These are phyloP conservation scores for Coturnix japonica DNA, from an alignment of 2,113 vertebrate species.

Conservation along the genomic window DNA sequence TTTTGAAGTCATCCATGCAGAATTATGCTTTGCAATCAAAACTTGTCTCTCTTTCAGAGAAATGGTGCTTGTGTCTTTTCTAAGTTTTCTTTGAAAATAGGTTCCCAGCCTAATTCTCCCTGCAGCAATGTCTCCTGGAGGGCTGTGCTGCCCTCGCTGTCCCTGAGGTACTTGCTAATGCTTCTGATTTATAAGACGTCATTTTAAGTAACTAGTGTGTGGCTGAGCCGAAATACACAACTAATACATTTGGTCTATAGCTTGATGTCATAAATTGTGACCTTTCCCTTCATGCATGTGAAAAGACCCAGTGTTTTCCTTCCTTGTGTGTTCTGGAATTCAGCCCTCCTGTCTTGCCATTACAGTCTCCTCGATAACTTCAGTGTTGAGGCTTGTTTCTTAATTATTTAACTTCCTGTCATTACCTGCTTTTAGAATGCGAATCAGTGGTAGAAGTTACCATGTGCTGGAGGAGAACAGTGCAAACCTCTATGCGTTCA, in stretches of 20 bases:
- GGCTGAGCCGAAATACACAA: neutral
- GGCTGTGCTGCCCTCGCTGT: neutral
- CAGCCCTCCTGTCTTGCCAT: neutral
- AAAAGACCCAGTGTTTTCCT: neutral
- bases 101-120: neutral
- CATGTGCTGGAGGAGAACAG: neutral
- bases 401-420: neutral
- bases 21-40: neutral
- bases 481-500: accelerated
- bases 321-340: neutral
- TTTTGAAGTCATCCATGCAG: neutral
- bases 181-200: neutral
- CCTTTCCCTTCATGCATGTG: neutral
- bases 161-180: neutral
- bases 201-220: neutral
- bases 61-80: neutral
- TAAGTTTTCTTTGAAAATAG: neutral
- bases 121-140: neutral
- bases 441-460: neutral
- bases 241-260: neutral
- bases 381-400: accelerated
- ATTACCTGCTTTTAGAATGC: accelerated
- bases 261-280: neutral
- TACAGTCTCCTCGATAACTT: neutral
- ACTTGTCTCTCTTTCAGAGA: neutral